phyloP scores from a whole-genome alignment of 2,888 invertebrate genomes.

The Scrobipalpa costella region DNA sequence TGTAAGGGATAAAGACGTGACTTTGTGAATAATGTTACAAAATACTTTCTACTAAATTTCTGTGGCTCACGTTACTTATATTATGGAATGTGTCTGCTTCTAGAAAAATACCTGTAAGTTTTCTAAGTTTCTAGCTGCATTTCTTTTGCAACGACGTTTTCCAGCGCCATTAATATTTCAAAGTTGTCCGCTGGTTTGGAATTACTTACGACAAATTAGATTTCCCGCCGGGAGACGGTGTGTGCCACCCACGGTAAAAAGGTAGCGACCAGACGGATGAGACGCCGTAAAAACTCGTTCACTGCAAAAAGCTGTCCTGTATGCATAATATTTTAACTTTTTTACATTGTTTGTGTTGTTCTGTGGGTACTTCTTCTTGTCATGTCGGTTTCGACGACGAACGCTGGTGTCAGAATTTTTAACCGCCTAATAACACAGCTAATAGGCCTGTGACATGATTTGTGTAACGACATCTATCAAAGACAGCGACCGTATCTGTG shows the following conservation, averaged over 20 bases:
- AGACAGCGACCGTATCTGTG: too few species aligned
- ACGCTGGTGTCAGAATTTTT: too few species aligned
- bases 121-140: background rate
- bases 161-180: slow-evolving; percentile 4
- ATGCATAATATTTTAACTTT: slow-evolving; percentile 5
- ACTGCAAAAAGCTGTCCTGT: slow-evolving; percentile 1
- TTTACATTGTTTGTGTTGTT: slow-evolving; percentile 1
- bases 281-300: background rate
- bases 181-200: slow-evolving; percentile 1
- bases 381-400: too few species aligned
- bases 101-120: background rate
- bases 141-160: slow-evolving; percentile 1
- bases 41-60: too few species aligned
- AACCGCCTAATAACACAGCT: too few species aligned
- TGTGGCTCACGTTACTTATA: background rate
- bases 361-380: slow-evolving; percentile 1
- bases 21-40: too few species aligned
- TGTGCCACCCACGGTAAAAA: background rate
- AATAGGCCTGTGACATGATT: too few species aligned
- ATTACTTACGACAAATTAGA: slow-evolving; percentile 17
- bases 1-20: too few species aligned
- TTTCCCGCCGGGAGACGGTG: background rate
- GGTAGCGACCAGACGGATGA: slow-evolving; percentile 8
- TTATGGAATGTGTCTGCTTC: background rate
- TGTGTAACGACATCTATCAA: too few species aligned